Evolutionary conservation across 37 sponge, comb jelly and placozoan genomes (phyloP).

Genomic region (Axinella damicornis): DNA sequence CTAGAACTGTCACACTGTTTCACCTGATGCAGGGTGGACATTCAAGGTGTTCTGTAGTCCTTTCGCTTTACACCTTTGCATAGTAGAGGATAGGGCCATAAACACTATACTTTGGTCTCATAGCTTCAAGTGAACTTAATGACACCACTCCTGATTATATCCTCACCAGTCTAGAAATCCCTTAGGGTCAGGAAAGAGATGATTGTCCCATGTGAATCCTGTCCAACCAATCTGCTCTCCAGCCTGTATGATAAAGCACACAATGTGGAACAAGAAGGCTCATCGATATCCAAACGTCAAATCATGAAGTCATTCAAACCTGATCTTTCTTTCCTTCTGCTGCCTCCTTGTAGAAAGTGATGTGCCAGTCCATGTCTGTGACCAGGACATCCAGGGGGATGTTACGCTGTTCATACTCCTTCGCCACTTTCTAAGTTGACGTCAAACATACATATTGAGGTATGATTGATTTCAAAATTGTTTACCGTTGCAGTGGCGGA

Average conservation of each 20-base stretch:
- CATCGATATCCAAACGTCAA: too few species aligned
- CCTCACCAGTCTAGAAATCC: slow-evolving; percentile 75
- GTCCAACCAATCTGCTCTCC: slow-evolving; percentile 78
- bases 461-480: too few species aligned
- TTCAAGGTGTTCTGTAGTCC: slow-evolving; percentile 78
- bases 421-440: slow-evolving; percentile 48
- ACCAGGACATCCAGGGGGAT: slow-evolving; percentile 80
- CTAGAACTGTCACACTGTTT: too few species aligned
- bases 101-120: too few species aligned
- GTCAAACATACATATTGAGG: too few species aligned
- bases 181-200: slow-evolving; percentile 75
- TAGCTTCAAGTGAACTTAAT: too few species aligned
- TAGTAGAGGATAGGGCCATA: not conserved
- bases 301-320: not conserved
- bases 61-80: slow-evolving; percentile 62
- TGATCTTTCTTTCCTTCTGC: slow-evolving; percentile 53
- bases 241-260: slow-evolving; percentile 25
- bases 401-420: slow-evolving; percentile 41
- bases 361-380: slow-evolving; percentile 91
- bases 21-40: slow-evolving; percentile 82
- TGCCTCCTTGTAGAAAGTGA: slow-evolving; percentile 78
- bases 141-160: too few species aligned
- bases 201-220: slow-evolving; percentile 85
- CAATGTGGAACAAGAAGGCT: not conserved
- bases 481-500: too few species aligned